A percentile compares a stretch with the other conserved stretches of the same genome.
Evolutionary conservation across 2,797 vertebrate genomes (phyloP).

Genomic region (Malurus splendens): DNA sequence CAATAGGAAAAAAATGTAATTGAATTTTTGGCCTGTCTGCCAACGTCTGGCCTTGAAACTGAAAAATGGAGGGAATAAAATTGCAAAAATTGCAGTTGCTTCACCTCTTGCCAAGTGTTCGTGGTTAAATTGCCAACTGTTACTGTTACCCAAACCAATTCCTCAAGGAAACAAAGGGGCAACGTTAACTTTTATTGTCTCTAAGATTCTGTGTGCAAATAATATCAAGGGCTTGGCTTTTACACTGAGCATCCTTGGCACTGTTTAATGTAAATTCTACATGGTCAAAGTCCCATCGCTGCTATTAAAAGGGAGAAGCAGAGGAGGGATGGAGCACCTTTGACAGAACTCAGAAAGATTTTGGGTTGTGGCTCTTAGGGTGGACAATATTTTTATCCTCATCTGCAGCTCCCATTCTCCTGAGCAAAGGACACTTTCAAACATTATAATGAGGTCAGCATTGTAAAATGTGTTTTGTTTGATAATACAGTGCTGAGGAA

Average conservation of each 20-base stretch:
- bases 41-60: background rate
- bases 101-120: background rate
- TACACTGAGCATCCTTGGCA: accelerated
- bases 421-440: background rate
- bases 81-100: conserved; percentile 7
- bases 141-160: conserved; percentile 7
- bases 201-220: background rate
- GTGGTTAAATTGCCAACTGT: conserved; percentile 1
- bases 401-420: background rate
- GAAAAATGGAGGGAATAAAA: background rate
- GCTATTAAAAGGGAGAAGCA: background rate
- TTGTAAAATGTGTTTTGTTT: background rate
- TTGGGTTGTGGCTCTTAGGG: background rate
- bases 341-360: background rate
- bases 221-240: background rate
- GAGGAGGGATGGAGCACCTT: background rate
- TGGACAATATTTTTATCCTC: background rate
- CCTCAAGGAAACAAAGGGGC: background rate
- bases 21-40: background rate
- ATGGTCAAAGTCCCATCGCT: accelerated
- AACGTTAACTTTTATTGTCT: background rate
- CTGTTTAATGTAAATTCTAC: background rate
- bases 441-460: background rate
- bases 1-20: background rate
- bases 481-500: accelerated